Conservation (phyloP, 2,113 vertebrate species). For the Octodon degus region DNA sequence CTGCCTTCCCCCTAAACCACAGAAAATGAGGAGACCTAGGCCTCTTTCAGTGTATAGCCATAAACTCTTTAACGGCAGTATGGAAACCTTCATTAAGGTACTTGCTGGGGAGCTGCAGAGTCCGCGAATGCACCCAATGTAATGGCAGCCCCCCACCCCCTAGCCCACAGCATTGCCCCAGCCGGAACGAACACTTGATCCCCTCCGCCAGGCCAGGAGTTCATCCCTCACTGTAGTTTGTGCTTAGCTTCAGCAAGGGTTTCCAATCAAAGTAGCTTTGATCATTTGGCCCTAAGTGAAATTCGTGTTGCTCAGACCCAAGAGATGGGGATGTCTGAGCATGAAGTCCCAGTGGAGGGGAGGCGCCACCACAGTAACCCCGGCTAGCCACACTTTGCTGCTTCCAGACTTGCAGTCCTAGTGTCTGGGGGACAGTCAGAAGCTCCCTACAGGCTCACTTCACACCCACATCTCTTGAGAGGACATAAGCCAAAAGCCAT, state of each 20-base stretch:
- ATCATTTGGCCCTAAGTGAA: background rate
- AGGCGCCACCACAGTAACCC: background rate
- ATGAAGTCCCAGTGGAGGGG: background rate
- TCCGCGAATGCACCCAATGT: conserved; percentile 86
- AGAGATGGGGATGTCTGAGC: background rate
- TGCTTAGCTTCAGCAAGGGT: conserved; percentile 42
- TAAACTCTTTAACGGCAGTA: conserved; percentile 99
- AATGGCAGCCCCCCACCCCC: conserved; percentile 84
- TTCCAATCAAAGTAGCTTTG: background rate
- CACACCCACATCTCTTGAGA: background rate
- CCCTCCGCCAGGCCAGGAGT: background rate
- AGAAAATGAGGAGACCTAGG: conserved; percentile 99
- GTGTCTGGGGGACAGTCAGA: background rate
- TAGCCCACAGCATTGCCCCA: conserved; percentile 54
- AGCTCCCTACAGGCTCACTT: background rate
- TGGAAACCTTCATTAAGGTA: conserved; percentile 99
- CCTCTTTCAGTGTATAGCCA: conserved; percentile 98
- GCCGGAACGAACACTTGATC: background rate
- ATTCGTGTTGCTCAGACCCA: accelerated
- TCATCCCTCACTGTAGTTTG: background rate
- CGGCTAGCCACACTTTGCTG: background rate
- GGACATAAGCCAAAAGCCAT: background rate
- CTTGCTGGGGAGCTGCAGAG: conserved; percentile 87
- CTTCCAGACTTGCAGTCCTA: background rate
- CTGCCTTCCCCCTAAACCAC: conserved; percentile 98